Conservation (phyloP, 2,797 vertebrate genomes). For the Amazonetta brasiliensis region DNA sequence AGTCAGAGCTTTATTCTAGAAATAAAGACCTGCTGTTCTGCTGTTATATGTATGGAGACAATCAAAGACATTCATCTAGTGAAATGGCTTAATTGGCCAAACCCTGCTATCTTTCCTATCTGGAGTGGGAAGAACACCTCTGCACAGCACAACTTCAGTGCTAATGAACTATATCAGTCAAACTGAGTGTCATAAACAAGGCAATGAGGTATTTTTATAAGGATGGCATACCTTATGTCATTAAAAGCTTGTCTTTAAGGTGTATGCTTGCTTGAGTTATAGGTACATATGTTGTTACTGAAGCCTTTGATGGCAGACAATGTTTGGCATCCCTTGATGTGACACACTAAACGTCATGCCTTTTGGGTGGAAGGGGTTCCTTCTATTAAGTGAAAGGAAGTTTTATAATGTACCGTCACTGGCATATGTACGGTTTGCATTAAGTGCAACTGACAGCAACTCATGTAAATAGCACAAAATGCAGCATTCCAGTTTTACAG, state of each 20-base stretch:
- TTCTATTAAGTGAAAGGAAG: not conserved
- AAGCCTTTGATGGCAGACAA: not conserved
- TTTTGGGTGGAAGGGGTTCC: not conserved
- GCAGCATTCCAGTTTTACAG: not conserved
- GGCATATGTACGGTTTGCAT: not conserved
- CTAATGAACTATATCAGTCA: not conserved
- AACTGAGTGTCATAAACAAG: not conserved
- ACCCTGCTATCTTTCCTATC: not conserved
- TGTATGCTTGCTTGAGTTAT: not conserved
- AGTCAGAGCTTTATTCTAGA: not conserved
- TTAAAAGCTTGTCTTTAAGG: not conserved
- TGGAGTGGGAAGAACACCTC: not conserved
- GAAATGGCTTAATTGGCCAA: not conserved
- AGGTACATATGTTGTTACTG: not conserved
- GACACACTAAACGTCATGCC: not conserved
- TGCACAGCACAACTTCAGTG: not conserved
- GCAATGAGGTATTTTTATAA: not conserved
- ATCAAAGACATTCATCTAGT: not conserved
- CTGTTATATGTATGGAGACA: not conserved
- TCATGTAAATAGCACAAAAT: not conserved
- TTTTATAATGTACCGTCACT: not conserved
- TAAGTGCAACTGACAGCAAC: not conserved
- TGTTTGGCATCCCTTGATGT: not conserved
- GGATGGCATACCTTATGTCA: not conserved
- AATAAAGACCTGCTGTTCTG: not conserved